Percentiles rank a stretch among this genome's conserved stretches.
These are phyloP conservation scores for Orthosia incerta DNA, from an alignment of 2,888 invertebrate species.

Conservation along the genomic window DNA sequence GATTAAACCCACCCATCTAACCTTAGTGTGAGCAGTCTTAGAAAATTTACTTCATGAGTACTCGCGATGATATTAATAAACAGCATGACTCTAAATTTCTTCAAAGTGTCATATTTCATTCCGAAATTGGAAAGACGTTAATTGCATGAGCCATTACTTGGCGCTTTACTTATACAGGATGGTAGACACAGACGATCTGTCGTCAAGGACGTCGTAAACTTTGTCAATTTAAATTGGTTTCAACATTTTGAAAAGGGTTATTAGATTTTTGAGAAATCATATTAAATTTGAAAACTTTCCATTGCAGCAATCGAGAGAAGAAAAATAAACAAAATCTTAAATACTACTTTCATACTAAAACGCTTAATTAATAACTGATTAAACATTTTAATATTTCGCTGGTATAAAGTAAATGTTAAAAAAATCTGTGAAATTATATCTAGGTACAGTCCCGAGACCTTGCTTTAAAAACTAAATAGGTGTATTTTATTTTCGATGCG, in stretches of 20 bases:
- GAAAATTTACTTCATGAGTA: slow-evolving; percentile 11
- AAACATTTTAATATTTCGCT: background rate
- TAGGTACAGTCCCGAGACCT: too few species aligned
- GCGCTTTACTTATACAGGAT: slow-evolving; percentile 34
- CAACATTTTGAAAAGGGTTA: background rate
- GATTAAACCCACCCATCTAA: too few species aligned
- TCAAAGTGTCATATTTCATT: slow-evolving; percentile 43
- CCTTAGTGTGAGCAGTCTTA: background rate
- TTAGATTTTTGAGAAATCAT: background rate
- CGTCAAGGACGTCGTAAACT: background rate
- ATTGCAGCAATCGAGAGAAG: background rate
- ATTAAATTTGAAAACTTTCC: background rate
- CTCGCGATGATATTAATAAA: slow-evolving; percentile 11
- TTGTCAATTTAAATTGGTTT: slow-evolving; percentile 11
- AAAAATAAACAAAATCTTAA: too few species aligned
- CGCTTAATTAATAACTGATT: too few species aligned
- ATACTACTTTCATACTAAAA: too few species aligned
- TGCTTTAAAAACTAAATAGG: background rate
- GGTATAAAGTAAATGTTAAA: background rate
- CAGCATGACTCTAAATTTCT: slow-evolving; percentile 29
- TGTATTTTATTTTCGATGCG: background rate
- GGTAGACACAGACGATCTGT: background rate
- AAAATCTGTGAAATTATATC: background rate
- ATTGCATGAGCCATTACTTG: slow-evolving; percentile 34
- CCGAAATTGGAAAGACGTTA: slow-evolving; percentile 31